phyloP scores from a whole-genome alignment of 2,113 vertebrate species.

The Anas platyrhynchos region DNA sequence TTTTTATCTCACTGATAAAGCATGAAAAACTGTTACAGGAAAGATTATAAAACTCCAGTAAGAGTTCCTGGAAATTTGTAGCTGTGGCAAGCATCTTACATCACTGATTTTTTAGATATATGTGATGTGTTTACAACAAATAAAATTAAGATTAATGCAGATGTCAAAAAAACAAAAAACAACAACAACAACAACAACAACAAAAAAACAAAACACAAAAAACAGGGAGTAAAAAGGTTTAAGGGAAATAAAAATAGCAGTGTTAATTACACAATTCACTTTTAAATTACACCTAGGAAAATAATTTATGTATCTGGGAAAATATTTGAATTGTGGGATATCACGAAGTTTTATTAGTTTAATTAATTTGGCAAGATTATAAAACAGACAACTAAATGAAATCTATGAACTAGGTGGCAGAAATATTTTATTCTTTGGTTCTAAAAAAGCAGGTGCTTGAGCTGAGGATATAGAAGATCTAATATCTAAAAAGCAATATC shows the following conservation, averaged over 20 bases:
- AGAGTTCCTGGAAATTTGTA: neutral
- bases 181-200: no score
- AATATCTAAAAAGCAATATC: neutral
- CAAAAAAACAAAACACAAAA: neutral
- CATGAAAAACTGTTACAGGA: neutral
- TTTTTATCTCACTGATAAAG: neutral
- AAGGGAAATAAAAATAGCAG: neutral
- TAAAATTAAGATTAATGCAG: neutral
- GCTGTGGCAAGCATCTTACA: neutral
- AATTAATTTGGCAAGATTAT: neutral
- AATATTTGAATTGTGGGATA: neutral
- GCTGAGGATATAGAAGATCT: neutral
- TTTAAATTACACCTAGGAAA: neutral
- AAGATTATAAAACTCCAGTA: neutral
- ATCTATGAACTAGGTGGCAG: neutral
- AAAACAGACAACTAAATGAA: neutral
- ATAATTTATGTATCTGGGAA: neutral
- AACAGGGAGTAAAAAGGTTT: neutral
- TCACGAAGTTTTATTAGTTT: neutral
- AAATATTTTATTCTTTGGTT: neutral
- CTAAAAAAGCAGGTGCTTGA: neutral
- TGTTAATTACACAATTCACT: neutral
- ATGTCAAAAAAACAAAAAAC: neutral
- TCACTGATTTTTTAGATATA: neutral
- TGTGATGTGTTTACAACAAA: neutral